phyloP scores from a whole-genome alignment of 1,140 invertebrate species.

The Lordiphosa clarofinis region DNA sequence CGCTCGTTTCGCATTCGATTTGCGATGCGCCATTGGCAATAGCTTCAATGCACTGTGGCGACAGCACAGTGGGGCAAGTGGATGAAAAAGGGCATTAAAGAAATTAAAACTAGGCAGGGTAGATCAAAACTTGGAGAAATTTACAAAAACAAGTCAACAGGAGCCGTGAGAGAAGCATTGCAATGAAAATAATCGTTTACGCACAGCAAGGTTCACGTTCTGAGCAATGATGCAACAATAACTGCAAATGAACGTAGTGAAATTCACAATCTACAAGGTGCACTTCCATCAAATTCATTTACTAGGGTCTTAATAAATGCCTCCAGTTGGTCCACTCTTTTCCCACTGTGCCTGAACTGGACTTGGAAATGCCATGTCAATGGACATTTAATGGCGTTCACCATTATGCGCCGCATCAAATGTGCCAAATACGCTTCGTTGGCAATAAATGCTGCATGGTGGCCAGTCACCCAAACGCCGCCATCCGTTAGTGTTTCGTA shows the following conservation, averaged over 20 bases:
- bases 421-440: slow-evolving; percentile 76
- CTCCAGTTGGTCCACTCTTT: background rate
- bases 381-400: slow-evolving; percentile 75
- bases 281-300: no score
- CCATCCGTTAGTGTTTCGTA: slow-evolving; percentile 4
- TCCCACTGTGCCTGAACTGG: slow-evolving; percentile 42
- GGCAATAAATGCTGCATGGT: slow-evolving; percentile 76
- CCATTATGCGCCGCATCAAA: slow-evolving; percentile 77
- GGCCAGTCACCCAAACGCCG: slow-evolving; percentile 13
- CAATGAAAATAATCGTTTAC: no score
- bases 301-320: no score
- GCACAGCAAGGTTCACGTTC: no score
- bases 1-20: slow-evolving; percentile 77
- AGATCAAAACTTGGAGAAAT: no score
- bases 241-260: no score
- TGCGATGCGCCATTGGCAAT: slow-evolving; percentile 57
- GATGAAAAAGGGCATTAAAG: no score
- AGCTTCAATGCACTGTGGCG: slow-evolving; percentile 28
- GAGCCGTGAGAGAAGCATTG: no score
- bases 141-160: no score
- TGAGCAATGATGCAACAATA: no score
- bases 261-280: no score
- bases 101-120: no score
- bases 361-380: slow-evolving; percentile 59
- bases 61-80: slow-evolving; percentile 31